Conservation (phyloP, 2,113 vertebrate genomes). For the Melanerpes formicivorus region DNA sequence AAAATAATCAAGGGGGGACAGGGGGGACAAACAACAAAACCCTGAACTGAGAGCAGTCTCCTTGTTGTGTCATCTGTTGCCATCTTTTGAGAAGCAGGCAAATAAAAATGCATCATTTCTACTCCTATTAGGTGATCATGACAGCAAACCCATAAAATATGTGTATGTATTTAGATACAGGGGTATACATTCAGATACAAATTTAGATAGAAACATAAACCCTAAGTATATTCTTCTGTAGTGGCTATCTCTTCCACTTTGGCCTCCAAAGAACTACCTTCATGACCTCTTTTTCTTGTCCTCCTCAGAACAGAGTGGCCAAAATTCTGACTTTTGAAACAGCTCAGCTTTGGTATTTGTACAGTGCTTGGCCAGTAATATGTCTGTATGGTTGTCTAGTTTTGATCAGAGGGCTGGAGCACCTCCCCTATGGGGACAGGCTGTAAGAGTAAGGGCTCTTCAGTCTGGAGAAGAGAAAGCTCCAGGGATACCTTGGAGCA, state of each 20-base stretch:
- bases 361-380: background rate
- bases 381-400: background rate
- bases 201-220: background rate
- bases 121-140: background rate
- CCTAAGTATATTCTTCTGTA: fast-evolving
- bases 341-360: background rate
- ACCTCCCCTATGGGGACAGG: no score
- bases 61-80: background rate
- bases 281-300: fast-evolving
- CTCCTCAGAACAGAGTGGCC: background rate
- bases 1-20: background rate
- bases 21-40: background rate
- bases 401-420: background rate
- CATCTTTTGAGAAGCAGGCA: background rate
- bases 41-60: background rate
- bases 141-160: background rate
- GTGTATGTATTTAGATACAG: background rate
- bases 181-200: background rate
- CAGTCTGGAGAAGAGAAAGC: no score
- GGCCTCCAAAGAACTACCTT: background rate
- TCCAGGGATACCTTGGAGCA: no score
- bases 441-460: no score
- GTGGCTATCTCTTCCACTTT: background rate
- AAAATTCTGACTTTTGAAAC: background rate
- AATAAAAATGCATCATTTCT: background rate